Base-by-base conservation (phyloP, 2,797 vertebrate genomes). In the Vipera latastei region DNA sequence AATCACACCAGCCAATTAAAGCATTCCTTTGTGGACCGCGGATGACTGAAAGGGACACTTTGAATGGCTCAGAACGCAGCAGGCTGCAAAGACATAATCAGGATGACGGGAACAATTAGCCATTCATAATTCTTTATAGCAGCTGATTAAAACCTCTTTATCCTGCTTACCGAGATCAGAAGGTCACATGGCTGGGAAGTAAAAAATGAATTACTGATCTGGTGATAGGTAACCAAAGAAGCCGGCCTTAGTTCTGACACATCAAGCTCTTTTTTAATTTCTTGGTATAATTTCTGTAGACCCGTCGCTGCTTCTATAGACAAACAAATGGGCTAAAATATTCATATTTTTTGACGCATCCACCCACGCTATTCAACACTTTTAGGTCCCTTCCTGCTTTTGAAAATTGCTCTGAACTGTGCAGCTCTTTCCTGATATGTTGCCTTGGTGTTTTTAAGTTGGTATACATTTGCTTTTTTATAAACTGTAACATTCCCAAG, bases 11-110 rank as follows among this genome's bases (percentile, higher is more conserved):
- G 86, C 94, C 97, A 97, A 97, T 98, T 96, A 96, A 53, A 93
- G 0, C 96, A 97, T 96, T 94, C 97, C 96, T 97, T 97, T 96
- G 96, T 95, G 96, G 96, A 93, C 96, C 94, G 95, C 96, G 98
- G 97, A 97, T 97, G 96, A 97, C 69, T 93, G 93, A 92, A 93
- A 94, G 94, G 87, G 93, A 93, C 85, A 63, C 61, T 94, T 94
- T 93, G 93, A 93, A 92, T 61, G 92, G 89, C 89, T 92, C 0
- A 88, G 90, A 95, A 93, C 93, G 89, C 92, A 1, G 0, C 22
- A 63, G 95, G 95, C 83, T 0, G 89, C 94, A 92, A 90, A 95
- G 94, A 96, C 94, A 95, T 94, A 96, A 96, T 92, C 65, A 48
- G 94, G 91, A 93, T 86, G 95, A 95, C 95, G 91, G 95, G 88